A percentile compares a stretch with the other conserved stretches of the same genome.
These are phyloP conservation scores for Plebejus melissa DNA, from an alignment of 2,888 invertebrate species.

Conservation along the genomic window DNA sequence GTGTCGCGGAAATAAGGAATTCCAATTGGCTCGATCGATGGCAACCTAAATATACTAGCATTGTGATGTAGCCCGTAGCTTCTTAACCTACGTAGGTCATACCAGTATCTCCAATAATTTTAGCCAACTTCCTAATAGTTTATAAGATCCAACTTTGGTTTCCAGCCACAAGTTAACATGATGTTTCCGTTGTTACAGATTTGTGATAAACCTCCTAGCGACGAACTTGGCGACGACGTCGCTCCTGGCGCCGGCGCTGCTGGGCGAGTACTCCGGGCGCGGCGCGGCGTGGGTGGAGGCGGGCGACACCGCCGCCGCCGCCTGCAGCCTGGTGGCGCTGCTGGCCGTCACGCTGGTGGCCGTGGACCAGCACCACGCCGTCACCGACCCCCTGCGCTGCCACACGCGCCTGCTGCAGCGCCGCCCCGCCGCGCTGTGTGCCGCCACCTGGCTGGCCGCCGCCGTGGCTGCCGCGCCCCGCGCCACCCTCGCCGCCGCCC, in stretches of 20 bases:
- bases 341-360: slow-evolving; percentile 66
- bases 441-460: slow-evolving; percentile 76
- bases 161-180: slow-evolving; percentile 30
- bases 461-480: slow-evolving; percentile 60
- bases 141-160: background rate
- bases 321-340: slow-evolving; percentile 61
- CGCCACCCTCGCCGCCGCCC: slow-evolving; percentile 55
- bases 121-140: background rate
- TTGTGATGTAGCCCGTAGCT: background rate
- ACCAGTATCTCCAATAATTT: background rate
- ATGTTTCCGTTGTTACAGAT: slow-evolving; percentile 71
- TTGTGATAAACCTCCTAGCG: slow-evolving; percentile 80
- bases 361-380: slow-evolving; percentile 77
- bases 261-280: slow-evolving; percentile 81
- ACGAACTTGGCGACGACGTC: slow-evolving; percentile 72
- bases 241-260: slow-evolving; percentile 71
- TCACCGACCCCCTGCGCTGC: slow-evolving; percentile 73
- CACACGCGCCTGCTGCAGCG: slow-evolving; percentile 72
- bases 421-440: slow-evolving; percentile 67
- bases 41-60: background rate
- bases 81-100: too few species aligned
- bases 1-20: background rate
- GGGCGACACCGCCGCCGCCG: slow-evolving; percentile 72
- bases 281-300: slow-evolving; percentile 77
- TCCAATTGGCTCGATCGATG: background rate